These are phyloP conservation scores for Dryobotodes eremita DNA, from an alignment of 2,888 invertebrate genomes.

Conservation along the genomic window DNA sequence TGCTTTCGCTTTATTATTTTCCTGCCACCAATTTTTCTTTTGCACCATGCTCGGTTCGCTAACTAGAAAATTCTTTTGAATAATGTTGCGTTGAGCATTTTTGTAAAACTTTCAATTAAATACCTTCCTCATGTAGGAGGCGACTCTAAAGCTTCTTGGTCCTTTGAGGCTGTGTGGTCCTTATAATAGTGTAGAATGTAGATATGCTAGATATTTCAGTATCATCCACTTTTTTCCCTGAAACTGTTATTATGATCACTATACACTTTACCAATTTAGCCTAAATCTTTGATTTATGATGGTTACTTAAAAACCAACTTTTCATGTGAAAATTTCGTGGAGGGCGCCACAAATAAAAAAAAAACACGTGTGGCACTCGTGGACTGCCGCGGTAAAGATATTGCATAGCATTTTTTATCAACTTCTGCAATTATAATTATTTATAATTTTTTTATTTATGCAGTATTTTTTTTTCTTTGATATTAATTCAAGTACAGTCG, in stretches of 20 bases:
- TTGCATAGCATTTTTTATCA: no score
- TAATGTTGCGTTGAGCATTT: not conserved
- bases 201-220: not conserved
- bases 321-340: no score
- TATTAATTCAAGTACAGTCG: no score
- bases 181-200: not conserved
- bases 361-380: no score
- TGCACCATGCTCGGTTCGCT: not conserved
- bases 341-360: no score
- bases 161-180: not conserved
- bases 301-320: no score
- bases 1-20: conserved; percentile 5
- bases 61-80: conserved; percentile 6
- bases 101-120: not conserved
- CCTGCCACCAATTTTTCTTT: not conserved
- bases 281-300: no score
- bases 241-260: not conserved
- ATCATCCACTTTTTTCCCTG: not conserved
- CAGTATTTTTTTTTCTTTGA: no score
- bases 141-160: not conserved
- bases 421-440: no score
- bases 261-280: no score
- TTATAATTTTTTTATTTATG: no score
- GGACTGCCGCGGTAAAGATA: no score
- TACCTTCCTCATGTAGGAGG: not conserved